Evolutionary conservation across 2,113 vertebrate genomes (phyloP), one percentile per base, ranked within the genome.

Genomic region (Emydura subglobosa): DNA sequence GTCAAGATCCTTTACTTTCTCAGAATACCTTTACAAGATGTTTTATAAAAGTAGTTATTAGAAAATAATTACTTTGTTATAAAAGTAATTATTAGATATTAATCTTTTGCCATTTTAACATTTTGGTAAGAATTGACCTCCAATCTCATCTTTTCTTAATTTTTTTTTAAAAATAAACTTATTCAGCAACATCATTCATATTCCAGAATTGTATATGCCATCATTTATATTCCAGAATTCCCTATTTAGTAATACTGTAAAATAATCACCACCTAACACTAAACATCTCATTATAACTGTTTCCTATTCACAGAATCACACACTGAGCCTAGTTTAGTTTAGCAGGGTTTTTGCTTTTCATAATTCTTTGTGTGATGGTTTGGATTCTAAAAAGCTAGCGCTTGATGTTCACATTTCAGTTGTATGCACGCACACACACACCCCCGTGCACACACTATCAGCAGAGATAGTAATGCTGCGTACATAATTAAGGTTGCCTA

Each of bases 251-350:
- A 86, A n/a, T 54, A 51, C 16, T 74, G 76, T 53, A 87, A 95
- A 95, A 87, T 91, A 95, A 82, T 79, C 16, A 39, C 25, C 95
- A 72, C 51, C 42, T 49, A 90, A 83, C 21, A 24, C 83, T 10
- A 57, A 86, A 5, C 59, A 61, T 89, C 51, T 90, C 78, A 87
- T 95, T 94, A 91, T 51, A 85, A 68, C 31, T 68, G 86, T 47
- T 81, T 90, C 29, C 3, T 84, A 9, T 82, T 94, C 93, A 79
- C 24, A 8, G 7, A 42, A 55, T 57, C 14, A 53, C 51, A 53
- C 51, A 51, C 50, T 90, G 47, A 90, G 44, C 9, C 78, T 83
- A 87, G 9, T 53, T 89, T 86, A 1, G 29, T 39, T 51, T 19
- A 91, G 59, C 7, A 55, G 27, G 6, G 31, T 55, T 86, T 76